Conservation (phyloP, 92 coral and sea anemone genomes). For the Montipora capitata region DNA sequence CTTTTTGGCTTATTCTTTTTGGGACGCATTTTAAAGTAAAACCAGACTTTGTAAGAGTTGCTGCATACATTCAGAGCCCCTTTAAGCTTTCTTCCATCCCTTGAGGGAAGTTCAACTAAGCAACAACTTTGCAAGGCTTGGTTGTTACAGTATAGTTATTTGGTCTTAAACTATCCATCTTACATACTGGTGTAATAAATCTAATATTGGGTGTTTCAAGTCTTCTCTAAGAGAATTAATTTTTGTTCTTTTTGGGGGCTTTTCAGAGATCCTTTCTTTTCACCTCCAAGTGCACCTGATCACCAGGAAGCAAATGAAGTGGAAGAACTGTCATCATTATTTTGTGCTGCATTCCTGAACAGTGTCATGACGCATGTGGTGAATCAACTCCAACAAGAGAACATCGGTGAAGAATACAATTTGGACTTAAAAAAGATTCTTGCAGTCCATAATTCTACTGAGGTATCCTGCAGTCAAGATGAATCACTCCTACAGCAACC, state of each 20-base stretch:
- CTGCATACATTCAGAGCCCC: no score
- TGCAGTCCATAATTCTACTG: slow-evolving; percentile 15
- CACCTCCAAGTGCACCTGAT: neutral
- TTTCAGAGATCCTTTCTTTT: slow-evolving; percentile 43
- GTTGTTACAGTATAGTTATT: no score
- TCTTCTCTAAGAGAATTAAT: neutral
- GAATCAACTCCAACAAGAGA: slow-evolving; percentile 57
- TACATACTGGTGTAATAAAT: no score
- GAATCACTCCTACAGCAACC: slow-evolving; percentile 30
- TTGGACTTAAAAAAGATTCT: slow-evolving; percentile 68
- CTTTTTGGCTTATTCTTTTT: no score
- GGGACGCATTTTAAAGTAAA: no score
- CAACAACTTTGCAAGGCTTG: no score
- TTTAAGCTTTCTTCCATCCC: no score
- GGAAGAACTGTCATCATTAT: slow-evolving; percentile 20
- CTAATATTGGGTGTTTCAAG: neutral
- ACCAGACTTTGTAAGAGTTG: no score
- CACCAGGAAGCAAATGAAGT: neutral
- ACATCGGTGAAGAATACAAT: slow-evolving; percentile 58
- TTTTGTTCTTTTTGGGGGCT: neutral
- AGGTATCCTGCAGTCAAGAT: neutral
- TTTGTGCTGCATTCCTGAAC: slow-evolving; percentile 75
- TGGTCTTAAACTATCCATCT: no score
- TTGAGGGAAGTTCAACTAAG: no score
- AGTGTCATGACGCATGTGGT: slow-evolving; percentile 60